A percentile compares a stretch with the other conserved stretches of the same genome.
Conservation (phyloP, 2,113 vertebrate genomes). For the Trochalopteron elliotii region DNA sequence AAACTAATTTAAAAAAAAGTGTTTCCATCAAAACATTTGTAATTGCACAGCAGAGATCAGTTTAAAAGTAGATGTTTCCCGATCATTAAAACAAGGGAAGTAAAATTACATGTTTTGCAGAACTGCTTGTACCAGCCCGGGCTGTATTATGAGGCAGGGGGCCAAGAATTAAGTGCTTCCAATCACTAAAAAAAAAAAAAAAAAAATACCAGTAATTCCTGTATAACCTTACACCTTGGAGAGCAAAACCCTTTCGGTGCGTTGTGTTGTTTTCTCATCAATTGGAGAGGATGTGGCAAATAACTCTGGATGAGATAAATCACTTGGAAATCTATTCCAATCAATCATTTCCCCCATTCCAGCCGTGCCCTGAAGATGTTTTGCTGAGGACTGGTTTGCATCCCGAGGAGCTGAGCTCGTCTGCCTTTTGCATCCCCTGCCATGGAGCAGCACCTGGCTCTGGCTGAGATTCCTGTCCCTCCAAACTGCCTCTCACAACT, state of each 20-base stretch:
- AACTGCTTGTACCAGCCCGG: conserved; percentile 43
- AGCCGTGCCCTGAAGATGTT: conserved; percentile 34
- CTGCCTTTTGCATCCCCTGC: background rate
- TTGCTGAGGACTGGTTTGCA: conserved; percentile 33
- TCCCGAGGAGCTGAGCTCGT: background rate
- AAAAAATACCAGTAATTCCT: conserved; percentile 32
- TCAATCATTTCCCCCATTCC: conserved; percentile 42
- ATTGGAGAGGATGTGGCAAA: conserved; percentile 19
- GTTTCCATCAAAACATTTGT: conserved; percentile 44
- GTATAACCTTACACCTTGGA: conserved; percentile 22
- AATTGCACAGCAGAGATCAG: conserved; percentile 50
- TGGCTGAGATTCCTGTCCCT: background rate
- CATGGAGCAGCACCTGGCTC: background rate
- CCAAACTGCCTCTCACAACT: background rate
- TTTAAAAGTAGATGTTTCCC: conserved; percentile 50
- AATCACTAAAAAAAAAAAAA: background rate
- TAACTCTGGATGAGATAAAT: conserved; percentile 45
- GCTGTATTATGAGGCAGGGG: conserved; percentile 35
- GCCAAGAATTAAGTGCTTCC: conserved; percentile 22
- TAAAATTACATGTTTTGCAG: conserved; percentile 43
- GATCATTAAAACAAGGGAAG: conserved; percentile 36
- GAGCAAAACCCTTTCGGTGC: background rate
- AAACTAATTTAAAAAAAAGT: conserved; percentile 19
- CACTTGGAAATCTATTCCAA: conserved; percentile 36
- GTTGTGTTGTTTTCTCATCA: background rate